Conservation (phyloP, 2,888 invertebrate genomes). For the Cheiracanthium punctorium region DNA sequence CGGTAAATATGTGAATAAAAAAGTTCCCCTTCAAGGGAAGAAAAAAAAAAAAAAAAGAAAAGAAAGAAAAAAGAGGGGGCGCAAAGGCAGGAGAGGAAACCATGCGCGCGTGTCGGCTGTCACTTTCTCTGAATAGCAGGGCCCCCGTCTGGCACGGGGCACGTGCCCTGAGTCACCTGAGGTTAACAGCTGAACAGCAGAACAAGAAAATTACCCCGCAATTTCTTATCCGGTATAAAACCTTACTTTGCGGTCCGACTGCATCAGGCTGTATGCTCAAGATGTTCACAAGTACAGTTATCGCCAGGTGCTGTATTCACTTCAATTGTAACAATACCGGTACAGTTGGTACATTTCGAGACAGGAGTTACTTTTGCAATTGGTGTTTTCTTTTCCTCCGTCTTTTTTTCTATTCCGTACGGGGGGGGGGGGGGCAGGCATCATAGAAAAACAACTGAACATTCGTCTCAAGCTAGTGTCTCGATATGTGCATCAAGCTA, state of each 20-base stretch:
- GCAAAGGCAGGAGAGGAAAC: neutral
- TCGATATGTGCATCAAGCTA: too few species aligned
- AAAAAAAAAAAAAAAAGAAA: conserved; percentile 1
- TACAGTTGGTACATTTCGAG: conserved; percentile 4
- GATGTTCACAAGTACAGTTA: conserved; percentile 56
- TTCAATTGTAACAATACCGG: conserved; percentile 20
- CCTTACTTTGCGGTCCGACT: conserved; percentile 44
- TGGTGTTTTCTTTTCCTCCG: neutral
- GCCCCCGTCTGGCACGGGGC: conserved; percentile 57
- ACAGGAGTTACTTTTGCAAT: neutral
- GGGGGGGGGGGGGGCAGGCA: neutral
- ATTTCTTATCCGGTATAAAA: conserved; percentile 59
- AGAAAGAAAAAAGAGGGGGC: conserved; percentile 13
- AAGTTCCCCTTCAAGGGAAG: neutral
- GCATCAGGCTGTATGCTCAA: conserved; percentile 37
- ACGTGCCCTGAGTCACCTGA: conserved; percentile 66
- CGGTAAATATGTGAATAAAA: neutral
- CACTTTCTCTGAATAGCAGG: conserved; percentile 57
- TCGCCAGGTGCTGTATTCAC: conserved; percentile 57
- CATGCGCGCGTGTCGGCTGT: conserved; percentile 59
- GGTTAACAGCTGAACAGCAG: conserved; percentile 61
- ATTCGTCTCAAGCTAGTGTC: too few species aligned
- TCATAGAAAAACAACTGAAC: too few species aligned
- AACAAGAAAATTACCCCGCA: conserved; percentile 55
- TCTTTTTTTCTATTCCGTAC: neutral